Percentiles rank a stretch among this genome's conserved stretches.
These are phyloP conservation scores for Platichthys flesus DNA, from an alignment of 2,113 vertebrate species.

Conservation along the genomic window DNA sequence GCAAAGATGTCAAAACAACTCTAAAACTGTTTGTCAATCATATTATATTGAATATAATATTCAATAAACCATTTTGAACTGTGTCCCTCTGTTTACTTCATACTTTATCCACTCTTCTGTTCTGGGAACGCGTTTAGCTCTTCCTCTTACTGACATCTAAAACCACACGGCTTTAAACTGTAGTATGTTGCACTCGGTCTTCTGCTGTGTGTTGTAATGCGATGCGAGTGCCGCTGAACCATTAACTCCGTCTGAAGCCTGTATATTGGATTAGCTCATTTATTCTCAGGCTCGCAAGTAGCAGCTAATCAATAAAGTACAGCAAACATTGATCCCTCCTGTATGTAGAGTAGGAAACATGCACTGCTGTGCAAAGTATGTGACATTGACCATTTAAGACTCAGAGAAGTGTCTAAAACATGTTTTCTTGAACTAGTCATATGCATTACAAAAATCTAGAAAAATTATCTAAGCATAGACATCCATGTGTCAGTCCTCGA, in stretches of 20 bases:
- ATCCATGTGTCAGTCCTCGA: no score
- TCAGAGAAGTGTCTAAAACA: no score
- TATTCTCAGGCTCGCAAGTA: constrained; percentile 44
- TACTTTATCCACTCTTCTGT: neutral
- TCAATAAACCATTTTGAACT: neutral
- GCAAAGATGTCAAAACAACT: no score
- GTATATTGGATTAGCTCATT: constrained; percentile 33
- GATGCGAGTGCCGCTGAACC: constrained; percentile 26
- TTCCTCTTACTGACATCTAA: neutral
- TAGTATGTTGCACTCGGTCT: constrained; percentile 15
- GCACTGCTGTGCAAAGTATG: neutral
- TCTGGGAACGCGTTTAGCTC: neutral
- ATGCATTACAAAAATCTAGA: no score
- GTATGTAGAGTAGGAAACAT: constrained; percentile 17
- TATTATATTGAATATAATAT: neutral
- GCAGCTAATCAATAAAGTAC: constrained; percentile 43
- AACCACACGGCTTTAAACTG: constrained; percentile 7
- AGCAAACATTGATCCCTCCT: constrained; percentile 26
- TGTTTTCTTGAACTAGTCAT: neutral
- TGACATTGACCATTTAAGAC: no score
- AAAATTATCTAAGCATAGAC: no score
- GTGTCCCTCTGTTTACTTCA: neutral
- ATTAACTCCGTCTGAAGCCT: constrained; percentile 50
- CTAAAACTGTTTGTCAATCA: no score
- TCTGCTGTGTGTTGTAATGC: constrained; percentile 38